phyloP scores from a whole-genome alignment of 1,140 invertebrate species.

The Phocides pigmalion region DNA sequence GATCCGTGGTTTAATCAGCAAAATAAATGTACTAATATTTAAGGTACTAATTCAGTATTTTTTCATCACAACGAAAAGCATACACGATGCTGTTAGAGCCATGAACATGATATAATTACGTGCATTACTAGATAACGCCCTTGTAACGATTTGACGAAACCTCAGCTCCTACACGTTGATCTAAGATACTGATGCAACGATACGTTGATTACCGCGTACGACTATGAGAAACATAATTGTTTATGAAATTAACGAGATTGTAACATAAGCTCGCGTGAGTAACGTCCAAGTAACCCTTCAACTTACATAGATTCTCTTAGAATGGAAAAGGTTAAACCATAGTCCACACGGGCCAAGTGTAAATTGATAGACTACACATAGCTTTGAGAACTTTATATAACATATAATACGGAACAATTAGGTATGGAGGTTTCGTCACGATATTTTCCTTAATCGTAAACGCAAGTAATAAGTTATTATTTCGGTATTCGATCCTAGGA shows the following conservation, averaged over 20 bases:
- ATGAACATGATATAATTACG: slow-evolving; percentile 17
- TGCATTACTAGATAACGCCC: slow-evolving; percentile 10
- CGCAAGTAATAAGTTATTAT: too few species aligned
- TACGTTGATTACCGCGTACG: slow-evolving; percentile 12
- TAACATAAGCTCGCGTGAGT: background rate
- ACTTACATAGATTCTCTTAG: too few species aligned
- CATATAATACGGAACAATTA: too few species aligned
- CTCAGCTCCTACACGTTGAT: slow-evolving; percentile 14
- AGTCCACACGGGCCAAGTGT: too few species aligned
- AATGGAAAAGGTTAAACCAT: too few species aligned
- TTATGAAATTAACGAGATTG: background rate
- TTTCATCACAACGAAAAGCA: background rate
- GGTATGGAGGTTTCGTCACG: too few species aligned
- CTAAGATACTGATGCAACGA: slow-evolving; percentile 13
- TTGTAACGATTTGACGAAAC: slow-evolving; percentile 30
- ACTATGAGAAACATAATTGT: slow-evolving; percentile 1
- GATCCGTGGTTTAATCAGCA: too few species aligned
- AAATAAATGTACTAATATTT: too few species aligned
- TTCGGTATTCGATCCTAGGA: too few species aligned
- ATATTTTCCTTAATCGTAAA: too few species aligned
- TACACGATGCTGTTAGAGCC: background rate
- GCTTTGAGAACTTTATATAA: too few species aligned
- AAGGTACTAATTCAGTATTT: background rate
- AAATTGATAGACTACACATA: too few species aligned
- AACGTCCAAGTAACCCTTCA: background rate